Evolutionary conservation across 2,113 vertebrate genomes (phyloP).

Genomic region (Pangasianodon hypophthalmus): DNA sequence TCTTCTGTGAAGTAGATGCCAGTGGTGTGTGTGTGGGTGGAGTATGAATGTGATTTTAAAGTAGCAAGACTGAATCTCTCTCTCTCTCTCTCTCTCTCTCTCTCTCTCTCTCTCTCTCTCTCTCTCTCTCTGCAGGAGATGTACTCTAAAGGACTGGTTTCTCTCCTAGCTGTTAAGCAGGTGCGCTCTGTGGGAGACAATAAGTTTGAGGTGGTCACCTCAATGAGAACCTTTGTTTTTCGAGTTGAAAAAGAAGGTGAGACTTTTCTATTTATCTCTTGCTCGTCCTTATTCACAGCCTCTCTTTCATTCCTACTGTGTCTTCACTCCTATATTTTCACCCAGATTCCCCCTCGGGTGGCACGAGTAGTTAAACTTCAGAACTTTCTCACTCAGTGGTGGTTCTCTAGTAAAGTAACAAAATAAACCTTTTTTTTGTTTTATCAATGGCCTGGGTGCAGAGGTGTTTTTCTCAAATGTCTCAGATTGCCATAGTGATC

Average conservation of each 20-base stretch:
- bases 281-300: neutral
- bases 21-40: conserved; percentile 12
- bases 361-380: conserved; percentile 26
- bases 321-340: conserved; percentile 18
- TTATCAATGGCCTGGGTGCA: conserved; percentile 9
- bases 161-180: conserved; percentile 80
- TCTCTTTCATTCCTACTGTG: neutral
- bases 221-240: conserved; percentile 89
- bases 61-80: conserved; percentile 15
- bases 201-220: conserved; percentile 91
- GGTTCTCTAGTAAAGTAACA: neutral
- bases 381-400: conserved; percentile 23
- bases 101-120: conserved; percentile 34
- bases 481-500: neutral
- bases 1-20: conserved; percentile 39
- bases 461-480: neutral
- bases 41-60: conserved; percentile 17
- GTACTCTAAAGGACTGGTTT: conserved; percentile 94
- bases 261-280: conserved; percentile 5
- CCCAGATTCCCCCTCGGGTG: conserved; percentile 36
- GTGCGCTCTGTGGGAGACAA: conserved; percentile 85
- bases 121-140: conserved; percentile 80
- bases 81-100: conserved; percentile 7
- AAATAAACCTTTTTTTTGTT: conserved; percentile 11
- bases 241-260: conserved; percentile 92